Conservation (phyloP, 1,140 invertebrate genomes). For the Diorhabda sublineata region DNA sequence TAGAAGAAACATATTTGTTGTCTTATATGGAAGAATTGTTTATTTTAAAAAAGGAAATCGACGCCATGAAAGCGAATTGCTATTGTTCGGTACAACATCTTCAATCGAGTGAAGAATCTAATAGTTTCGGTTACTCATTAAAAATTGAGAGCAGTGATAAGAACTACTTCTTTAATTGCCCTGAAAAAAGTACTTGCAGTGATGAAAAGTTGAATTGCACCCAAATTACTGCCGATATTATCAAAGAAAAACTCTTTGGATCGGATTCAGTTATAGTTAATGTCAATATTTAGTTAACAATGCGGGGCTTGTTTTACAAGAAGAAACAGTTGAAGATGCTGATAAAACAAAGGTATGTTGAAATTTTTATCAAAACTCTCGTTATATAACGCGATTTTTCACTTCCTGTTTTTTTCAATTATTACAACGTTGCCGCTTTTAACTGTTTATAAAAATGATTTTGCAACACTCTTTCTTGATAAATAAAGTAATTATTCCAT, state of each 20-base stretch:
- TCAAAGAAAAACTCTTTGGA: constrained; percentile 25
- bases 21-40: constrained; percentile 28
- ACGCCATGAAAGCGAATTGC: constrained; percentile 21
- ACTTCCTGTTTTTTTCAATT: too few relatives aligned
- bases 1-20: constrained; percentile 31
- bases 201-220: constrained; percentile 19
- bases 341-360: too few relatives aligned
- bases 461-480: too few relatives aligned
- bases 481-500: too few relatives aligned
- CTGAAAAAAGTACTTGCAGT: constrained; percentile 7
- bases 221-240: constrained; percentile 21
- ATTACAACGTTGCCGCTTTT: too few relatives aligned
- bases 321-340: too few relatives aligned
- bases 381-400: too few relatives aligned
- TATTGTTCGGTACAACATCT: constrained; percentile 25
- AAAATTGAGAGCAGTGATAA: constrained; percentile 15
- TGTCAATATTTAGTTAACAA: constrained; percentile 18
- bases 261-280: constrained; percentile 20
- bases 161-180: constrained; percentile 17
- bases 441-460: too few relatives aligned
- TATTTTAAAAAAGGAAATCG: constrained; percentile 29
- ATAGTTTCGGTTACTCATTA: constrained; percentile 25
- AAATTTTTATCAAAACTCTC: too few relatives aligned
- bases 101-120: constrained; percentile 10
- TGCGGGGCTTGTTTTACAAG: too few relatives aligned